phyloP scores from a whole-genome alignment of 2,888 invertebrate genomes.

The Tipula lateralis region DNA sequence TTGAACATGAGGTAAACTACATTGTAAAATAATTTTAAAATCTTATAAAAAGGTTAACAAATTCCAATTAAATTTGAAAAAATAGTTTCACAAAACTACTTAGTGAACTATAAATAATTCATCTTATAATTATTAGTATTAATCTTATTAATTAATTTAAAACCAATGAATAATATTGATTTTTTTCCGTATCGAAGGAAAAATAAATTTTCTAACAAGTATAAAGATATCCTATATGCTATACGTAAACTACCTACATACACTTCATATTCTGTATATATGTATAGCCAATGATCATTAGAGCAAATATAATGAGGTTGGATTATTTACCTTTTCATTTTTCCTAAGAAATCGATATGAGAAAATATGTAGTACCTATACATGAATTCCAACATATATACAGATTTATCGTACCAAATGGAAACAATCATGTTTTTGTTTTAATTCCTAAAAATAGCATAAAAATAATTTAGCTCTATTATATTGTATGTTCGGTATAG shows the following conservation, averaged over 20 bases:
- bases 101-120: neutral
- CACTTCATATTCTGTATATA: neutral
- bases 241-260: neutral
- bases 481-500: neutral
- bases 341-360: neutral
- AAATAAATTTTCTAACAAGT: neutral
- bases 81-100: neutral
- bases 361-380: neutral
- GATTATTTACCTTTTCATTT: neutral
- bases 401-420: too few relatives aligned
- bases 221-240: too few relatives aligned
- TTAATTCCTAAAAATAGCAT: neutral
- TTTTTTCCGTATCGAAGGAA: neutral
- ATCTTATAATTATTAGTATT: neutral
- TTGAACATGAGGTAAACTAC: too few relatives aligned
- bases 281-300: neutral
- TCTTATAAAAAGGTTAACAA: too few relatives aligned
- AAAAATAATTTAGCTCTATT: neutral
- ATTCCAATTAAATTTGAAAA: neutral
- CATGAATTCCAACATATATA: neutral
- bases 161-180: neutral
- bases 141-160: neutral
- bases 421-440: neutral
- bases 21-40: too few relatives aligned
- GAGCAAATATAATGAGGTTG: neutral